Evolutionary conservation across 2,113 vertebrate genomes (phyloP).

Genomic region (Turdus rufiventris): DNA sequence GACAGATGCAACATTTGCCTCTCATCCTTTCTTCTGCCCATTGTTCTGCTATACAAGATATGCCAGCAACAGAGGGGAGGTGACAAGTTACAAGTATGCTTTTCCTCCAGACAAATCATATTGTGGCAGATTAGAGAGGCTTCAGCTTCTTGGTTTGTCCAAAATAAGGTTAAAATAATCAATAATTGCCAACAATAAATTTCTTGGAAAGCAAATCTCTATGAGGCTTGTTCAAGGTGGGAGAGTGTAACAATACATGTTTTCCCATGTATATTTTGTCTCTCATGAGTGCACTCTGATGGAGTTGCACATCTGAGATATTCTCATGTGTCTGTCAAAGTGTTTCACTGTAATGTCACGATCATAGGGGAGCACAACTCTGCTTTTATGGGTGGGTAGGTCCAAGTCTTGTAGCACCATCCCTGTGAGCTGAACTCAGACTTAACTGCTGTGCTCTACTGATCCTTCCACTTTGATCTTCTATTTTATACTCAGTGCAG

Average conservation of each 20-base stretch:
- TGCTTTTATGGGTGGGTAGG: not conserved
- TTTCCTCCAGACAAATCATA: not conserved
- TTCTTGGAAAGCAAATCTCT: not conserved
- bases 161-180: not conserved
- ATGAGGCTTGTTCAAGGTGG: not conserved
- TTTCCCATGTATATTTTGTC: not conserved
- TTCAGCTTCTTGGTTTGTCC: not conserved
- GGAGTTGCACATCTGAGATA: not conserved
- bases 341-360: not conserved
- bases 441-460: not conserved
- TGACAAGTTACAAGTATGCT: not conserved
- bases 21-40: not conserved
- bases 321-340: not conserved
- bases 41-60: not conserved
- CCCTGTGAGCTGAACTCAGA: not conserved
- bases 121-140: not conserved
- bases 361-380: not conserved
- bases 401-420: not conserved
- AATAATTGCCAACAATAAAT: not conserved
- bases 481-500: not conserved
- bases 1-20: not conserved
- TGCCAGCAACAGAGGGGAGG: not conserved
- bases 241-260: not conserved
- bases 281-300: not conserved
- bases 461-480: not conserved